Base-by-base conservation (phyloP, 1,140 invertebrate genomes). In the Anastatus disparis region DNA sequence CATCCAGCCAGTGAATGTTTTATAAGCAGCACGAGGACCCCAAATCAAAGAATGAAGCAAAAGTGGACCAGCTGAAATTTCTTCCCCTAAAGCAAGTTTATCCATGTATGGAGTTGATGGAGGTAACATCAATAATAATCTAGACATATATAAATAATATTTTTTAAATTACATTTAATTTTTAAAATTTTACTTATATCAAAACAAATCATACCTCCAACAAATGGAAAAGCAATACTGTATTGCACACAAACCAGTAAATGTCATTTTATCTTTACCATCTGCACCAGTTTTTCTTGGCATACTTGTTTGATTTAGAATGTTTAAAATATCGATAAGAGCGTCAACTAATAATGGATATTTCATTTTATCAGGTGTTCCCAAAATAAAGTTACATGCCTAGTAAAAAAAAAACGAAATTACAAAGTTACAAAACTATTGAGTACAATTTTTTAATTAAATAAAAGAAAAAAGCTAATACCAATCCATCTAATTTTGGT, bases 361-460 rank as follows among this genome's bases (percentile, higher is more conserved):
- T 76, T 95, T 93, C 40, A 98, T 85, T 84, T 94, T 94, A 79
- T 98, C 96, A 0, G 94, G 91, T 2, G 94, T 95, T 35, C 94
- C 94, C 24, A 97, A 84, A 40, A 97, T 92, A 79, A 97, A 97
- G 86, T 95, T 97, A 81, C 95, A 95, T 2, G 96, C 96, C 84
- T 91, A 65, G 82, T 67, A 52, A 66, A 46, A 31, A 56, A 68
- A 31, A 62, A 50, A 69, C 1, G 29, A n/a, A 61, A 26, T 62
- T 26, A 44, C 40, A 44, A 66, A 3, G 48, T 29, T 55, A 46
- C 12, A 42, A 27, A 40, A 59, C 38, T 70, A 63, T 26, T 20
- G 58, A 67, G 55, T 50, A 68, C 15, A 15, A 44, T 44, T 35
- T n/a, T n/a, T 42, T 22, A 40, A 58, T 58, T 15, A 42, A 26